A percentile compares a stretch with the other conserved stretches of the same genome.
phyloP scores from a whole-genome alignment of 2,113 vertebrate species.

The Octodon degus region DNA sequence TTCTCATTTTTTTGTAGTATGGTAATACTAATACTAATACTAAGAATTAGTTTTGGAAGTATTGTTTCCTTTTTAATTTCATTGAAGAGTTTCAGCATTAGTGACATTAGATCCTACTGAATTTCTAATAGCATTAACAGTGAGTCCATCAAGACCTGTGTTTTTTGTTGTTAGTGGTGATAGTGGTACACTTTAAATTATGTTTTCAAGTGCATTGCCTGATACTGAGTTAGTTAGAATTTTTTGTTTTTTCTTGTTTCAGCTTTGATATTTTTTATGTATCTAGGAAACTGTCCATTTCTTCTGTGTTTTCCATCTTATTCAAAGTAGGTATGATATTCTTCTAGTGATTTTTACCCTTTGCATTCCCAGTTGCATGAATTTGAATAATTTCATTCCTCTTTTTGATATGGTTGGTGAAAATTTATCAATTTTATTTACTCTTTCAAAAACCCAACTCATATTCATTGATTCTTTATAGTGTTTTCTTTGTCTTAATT shows the following conservation, averaged over 20 bases:
- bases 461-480: not conserved
- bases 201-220: not conserved
- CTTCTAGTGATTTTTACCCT: not conserved
- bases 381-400: not conserved
- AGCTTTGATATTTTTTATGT: not conserved
- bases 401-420: not conserved
- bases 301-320: not conserved
- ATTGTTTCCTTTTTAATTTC: not conserved
- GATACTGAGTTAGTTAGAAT: too few relatives aligned
- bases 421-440: not conserved
- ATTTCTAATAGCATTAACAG: not conserved
- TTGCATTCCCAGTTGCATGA: not conserved
- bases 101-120: not conserved
- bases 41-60: not conserved
- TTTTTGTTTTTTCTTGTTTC: not conserved
- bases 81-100: not conserved
- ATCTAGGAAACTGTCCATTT: not conserved
- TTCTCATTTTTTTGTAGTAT: not conserved
- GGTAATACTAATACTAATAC: not conserved
- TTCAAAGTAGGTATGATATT: not conserved
- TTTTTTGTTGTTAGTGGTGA: not conserved
- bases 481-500: not conserved
- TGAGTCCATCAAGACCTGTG: not conserved
- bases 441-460: not conserved
- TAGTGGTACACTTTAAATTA: not conserved